Base-by-base conservation (phyloP, 2,797 vertebrate genomes). In the Ambastaia sidthimunki region DNA sequence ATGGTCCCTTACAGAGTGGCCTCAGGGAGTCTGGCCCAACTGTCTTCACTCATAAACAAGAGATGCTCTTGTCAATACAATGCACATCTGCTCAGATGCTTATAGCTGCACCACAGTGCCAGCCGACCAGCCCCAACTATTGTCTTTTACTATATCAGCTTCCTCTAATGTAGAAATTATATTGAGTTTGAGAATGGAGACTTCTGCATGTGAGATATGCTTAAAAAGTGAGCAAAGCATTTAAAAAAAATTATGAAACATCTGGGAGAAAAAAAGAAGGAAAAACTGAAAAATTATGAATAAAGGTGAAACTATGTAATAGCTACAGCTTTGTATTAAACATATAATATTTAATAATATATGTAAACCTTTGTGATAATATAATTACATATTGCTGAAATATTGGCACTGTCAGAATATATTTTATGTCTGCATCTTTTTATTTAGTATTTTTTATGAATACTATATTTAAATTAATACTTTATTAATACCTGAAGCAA, bases 41-140 rank as follows among this genome's bases (percentile, higher is more conserved):
- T 82, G 74, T 48, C 80, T 88, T 91, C 83, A 88, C 90, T 89
- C 88, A 88, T 91, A 89, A 92, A 90, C 86, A 90, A 87, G 81
- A 86, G 85, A 84, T 80, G 73, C 73, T 48, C 80, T 80, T 84
- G 89, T 90, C 90, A 91, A 81, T 85, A 84, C 87, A 82, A 81
- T 83, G 47, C 82, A 87, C 83, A 86, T 82, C 84, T 74, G 74
- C 83, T 54, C 85, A 88, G 83, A 83, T 83, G 34, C 34, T 37
- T 7, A 7, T 62, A 28, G 5, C 48, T 54, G 69, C 37, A 78
- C 84, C 83, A 82, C 84, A 86, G 78, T 85, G 71, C 7, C n/a
- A 57, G 21, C 50, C 16, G 55, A 55, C 18, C 28, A 34, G 66
- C 44, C 9, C 4, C 23, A 47, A 25, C 54, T 21, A 23, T 57